These are phyloP conservation scores for Drosophila pseudotakahashii DNA, from an alignment of 2,888 invertebrate genomes.

Conservation along the genomic window DNA sequence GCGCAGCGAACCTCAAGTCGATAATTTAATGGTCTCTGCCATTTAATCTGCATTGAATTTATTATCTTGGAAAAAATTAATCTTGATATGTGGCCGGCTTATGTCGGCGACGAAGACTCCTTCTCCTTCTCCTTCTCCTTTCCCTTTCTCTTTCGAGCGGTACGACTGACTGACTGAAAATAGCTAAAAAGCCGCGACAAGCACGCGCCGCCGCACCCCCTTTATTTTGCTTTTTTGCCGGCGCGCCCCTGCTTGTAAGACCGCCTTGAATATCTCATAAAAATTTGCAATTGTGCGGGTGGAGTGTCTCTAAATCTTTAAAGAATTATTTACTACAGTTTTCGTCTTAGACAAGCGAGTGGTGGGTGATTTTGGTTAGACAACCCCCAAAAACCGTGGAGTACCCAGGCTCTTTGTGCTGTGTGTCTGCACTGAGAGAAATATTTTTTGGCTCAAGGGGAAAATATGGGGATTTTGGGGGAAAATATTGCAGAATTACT, in stretches of 20 bases:
- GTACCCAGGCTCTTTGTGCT: conserved; percentile 7
- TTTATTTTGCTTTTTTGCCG: neutral
- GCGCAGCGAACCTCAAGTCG: conserved; percentile 49
- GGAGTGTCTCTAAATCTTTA: conserved; percentile 78
- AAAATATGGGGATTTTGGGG: too few relatives aligned
- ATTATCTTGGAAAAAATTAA: conserved; percentile 77
- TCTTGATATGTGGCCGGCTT: conserved; percentile 79
- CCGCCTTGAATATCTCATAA: conserved; percentile 65
- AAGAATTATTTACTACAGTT: conserved; percentile 79
- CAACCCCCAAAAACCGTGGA: conserved; percentile 58
- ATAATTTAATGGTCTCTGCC: conserved; percentile 79
- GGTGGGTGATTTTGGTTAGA: conserved; percentile 69
- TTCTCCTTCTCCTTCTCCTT: neutral
- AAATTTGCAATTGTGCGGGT: conserved; percentile 75
- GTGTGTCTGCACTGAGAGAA: neutral
- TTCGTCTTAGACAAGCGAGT: conserved; percentile 58
- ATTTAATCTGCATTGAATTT: conserved; percentile 80
- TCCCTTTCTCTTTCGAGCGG: too few relatives aligned
- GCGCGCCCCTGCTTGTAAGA: neutral
- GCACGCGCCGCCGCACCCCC: conserved; percentile 57
- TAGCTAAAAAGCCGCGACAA: conserved; percentile 70
- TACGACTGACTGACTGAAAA: conserved; percentile 47
- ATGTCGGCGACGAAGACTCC: conserved; percentile 47
- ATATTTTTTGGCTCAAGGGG: too few relatives aligned
- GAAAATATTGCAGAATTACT: too few relatives aligned